phyloP scores from a whole-genome alignment of 2,797 vertebrate species.

The Loriculus beryllinus region DNA sequence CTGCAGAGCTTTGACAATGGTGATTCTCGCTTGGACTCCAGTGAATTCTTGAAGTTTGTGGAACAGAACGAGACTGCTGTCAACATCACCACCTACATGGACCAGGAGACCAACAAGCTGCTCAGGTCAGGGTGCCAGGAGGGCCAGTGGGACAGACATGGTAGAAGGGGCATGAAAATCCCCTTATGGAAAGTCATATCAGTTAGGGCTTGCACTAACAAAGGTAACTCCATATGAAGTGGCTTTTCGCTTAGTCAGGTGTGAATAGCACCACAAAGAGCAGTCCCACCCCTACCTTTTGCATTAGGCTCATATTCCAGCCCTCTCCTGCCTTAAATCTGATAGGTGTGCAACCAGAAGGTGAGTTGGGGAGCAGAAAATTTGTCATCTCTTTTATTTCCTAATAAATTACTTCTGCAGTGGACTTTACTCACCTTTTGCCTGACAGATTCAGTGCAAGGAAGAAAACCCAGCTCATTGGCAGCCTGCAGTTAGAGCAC shows the following conservation, averaged over 20 bases:
- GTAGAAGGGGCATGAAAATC: not conserved
- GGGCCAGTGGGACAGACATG: not conserved
- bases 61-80: constrained; percentile 92
- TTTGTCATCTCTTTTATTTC: not conserved
- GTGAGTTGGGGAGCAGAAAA: not conserved
- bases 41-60: constrained; percentile 94
- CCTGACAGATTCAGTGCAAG: not conserved
- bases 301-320: accelerated
- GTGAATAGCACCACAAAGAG: not conserved
- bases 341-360: not conserved
- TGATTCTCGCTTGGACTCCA: constrained; percentile 90
- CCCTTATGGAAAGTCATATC: not conserved
- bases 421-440: not conserved
- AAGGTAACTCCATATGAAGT: not conserved
- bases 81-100: constrained; percentile 89
- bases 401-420: not conserved
- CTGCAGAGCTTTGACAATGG: constrained; percentile 89
- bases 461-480: not conserved
- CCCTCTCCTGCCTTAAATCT: not conserved
- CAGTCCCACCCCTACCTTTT: not conserved
- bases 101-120: constrained; percentile 94
- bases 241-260: not conserved
- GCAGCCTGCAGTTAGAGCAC: not conserved
- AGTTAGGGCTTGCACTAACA: not conserved
- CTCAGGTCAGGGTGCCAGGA: constrained; percentile 81